These are phyloP conservation scores for Drosophila mimetica DNA, from an alignment of 2,888 invertebrate species.

Conservation along the genomic window DNA sequence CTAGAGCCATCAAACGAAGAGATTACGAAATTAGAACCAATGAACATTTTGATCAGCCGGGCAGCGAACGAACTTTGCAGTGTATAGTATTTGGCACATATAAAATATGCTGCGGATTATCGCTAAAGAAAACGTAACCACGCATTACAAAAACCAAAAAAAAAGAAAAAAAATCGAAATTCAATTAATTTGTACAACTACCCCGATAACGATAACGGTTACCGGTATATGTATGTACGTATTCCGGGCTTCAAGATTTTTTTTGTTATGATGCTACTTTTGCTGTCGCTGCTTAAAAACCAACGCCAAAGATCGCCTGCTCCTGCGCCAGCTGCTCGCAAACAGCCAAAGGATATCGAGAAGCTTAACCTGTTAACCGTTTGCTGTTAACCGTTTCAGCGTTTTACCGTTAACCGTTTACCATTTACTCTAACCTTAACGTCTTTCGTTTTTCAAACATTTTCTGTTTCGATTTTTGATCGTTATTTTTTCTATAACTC, in stretches of 20 bases:
- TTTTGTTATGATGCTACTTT: conserved; percentile 22
- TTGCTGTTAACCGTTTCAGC: conserved; percentile 31
- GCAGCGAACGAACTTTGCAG: conserved; percentile 73
- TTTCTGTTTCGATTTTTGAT: neutral
- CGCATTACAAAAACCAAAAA: conserved; percentile 40
- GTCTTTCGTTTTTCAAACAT: conserved; percentile 8
- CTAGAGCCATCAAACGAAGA: conserved; percentile 61
- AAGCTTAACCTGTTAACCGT: conserved; percentile 45
- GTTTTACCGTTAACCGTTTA: conserved; percentile 22
- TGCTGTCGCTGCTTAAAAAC: conserved; percentile 59
- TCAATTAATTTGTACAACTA: neutral
- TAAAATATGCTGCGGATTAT: conserved; percentile 84
- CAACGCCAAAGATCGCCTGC: conserved; percentile 51
- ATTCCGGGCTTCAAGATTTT: conserved; percentile 8
- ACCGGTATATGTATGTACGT: neutral
- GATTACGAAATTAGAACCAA: conserved; percentile 45
- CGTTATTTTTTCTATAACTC: neutral
- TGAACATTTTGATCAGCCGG: conserved; percentile 66
- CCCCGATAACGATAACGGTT: conserved; percentile 1
- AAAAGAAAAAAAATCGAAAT: conserved; percentile 19
- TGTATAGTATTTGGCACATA: conserved; percentile 82
- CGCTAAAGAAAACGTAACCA: conserved; percentile 68
- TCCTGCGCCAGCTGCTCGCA: conserved; percentile 53
- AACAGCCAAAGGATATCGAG: conserved; percentile 52
- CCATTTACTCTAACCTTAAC: conserved; percentile 22